A percentile compares a stretch with the other conserved stretches of the same genome.
These are phyloP conservation scores for Grus americana DNA, from an alignment of 2,113 vertebrate genomes.

Conservation along the genomic window DNA sequence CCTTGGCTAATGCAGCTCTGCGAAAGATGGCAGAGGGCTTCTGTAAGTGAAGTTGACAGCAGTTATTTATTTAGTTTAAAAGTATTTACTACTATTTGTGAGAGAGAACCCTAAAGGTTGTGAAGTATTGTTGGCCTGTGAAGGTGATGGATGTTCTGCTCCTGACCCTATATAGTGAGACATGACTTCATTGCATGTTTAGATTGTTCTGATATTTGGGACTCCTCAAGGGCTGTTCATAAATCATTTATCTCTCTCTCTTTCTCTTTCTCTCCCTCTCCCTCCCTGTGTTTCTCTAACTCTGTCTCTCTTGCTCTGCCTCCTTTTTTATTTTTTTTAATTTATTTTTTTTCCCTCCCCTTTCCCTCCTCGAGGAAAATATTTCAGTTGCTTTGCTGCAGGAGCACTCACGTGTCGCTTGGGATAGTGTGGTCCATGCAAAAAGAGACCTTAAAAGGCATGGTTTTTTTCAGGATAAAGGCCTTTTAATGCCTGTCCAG, in stretches of 20 bases:
- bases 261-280: constrained; percentile 63
- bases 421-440: constrained; percentile 80
- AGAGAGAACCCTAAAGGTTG: constrained; percentile 81
- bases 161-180: constrained; percentile 83
- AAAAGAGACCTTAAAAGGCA: constrained; percentile 89
- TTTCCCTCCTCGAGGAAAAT: constrained; percentile 75
- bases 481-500: constrained; percentile 98
- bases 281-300: constrained; percentile 62
- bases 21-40: constrained; percentile 75
- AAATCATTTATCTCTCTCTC: constrained; percentile 85
- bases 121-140: constrained; percentile 80
- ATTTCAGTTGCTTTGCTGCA: constrained; percentile 83
- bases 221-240: constrained; percentile 85
- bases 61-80: constrained; percentile 84
- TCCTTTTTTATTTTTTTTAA: not conserved
- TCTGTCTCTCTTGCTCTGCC: constrained; percentile 67
- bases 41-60: constrained; percentile 79
- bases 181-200: constrained; percentile 88
- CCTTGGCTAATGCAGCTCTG: constrained; percentile 59
- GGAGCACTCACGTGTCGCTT: constrained; percentile 78
- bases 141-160: constrained; percentile 82
- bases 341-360: not conserved
- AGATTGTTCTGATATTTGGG: constrained; percentile 86
- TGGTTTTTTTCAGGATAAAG: constrained; percentile 87
- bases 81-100: constrained; percentile 84